Evolutionary conservation across 2,888 invertebrate genomes (phyloP).

Genomic region (Trichogramma dendrolimi): DNA sequence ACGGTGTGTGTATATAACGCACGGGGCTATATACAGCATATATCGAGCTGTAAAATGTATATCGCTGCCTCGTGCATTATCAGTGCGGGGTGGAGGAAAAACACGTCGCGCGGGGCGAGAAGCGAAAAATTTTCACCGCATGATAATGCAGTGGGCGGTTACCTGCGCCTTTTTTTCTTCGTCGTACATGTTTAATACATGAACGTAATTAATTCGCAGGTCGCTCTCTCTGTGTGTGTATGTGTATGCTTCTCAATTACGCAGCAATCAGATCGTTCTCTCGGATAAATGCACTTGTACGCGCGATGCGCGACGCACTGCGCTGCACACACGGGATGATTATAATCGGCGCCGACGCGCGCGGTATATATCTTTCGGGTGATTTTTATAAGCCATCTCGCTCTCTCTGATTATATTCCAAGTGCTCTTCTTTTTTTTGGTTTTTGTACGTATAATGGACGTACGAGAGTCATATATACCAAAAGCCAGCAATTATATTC

Average conservation of each 20-base stretch:
- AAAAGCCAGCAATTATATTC: too few relatives aligned
- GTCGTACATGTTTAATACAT: not conserved
- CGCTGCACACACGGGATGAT: slow-evolving; percentile 10
- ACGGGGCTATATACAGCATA: too few relatives aligned
- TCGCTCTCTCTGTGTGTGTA: too few relatives aligned
- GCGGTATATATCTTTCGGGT: too few relatives aligned
- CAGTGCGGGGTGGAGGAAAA: too few relatives aligned
- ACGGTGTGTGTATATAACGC: too few relatives aligned
- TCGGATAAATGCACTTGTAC: slow-evolving; percentile 21
- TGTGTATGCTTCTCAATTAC: slow-evolving; percentile 23
- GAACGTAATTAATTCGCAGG: slow-evolving; percentile 23
- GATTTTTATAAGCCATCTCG: not conserved
- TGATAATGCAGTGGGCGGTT: slow-evolving; percentile 5
- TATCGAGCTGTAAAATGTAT: too few relatives aligned
- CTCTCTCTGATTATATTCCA: slow-evolving; percentile 12
- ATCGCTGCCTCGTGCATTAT: too few relatives aligned
- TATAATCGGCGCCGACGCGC: slow-evolving; percentile 16
- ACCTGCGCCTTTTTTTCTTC: not conserved
- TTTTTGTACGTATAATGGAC: too few relatives aligned
- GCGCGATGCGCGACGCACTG: not conserved
- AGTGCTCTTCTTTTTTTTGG: not conserved
- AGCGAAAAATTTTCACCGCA: too few relatives aligned
- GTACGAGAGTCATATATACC: too few relatives aligned
- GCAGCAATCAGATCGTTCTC: slow-evolving; percentile 23
- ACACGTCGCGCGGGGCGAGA: too few relatives aligned